phyloP scores from a whole-genome alignment of 53 echinoderm and acorn worm species.

The Holothuria leucospilota region DNA sequence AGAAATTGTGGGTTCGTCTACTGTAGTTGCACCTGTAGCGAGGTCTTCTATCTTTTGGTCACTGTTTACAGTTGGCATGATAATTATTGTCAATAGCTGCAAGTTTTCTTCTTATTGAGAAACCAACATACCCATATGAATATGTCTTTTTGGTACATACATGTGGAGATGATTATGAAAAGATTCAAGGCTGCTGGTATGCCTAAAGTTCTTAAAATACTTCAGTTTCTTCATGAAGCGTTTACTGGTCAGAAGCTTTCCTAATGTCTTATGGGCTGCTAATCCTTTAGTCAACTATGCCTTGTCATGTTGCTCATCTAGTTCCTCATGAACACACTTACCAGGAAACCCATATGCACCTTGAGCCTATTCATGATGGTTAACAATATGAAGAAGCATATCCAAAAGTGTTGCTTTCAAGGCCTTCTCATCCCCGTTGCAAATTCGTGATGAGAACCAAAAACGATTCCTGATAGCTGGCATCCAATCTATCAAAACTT shows the following conservation, averaged over 20 bases:
- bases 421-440: not conserved
- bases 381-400: conserved; percentile 9
- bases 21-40: conserved; percentile 31
- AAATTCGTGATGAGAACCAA: conserved; percentile 6
- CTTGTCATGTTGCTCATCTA: conserved; percentile 8
- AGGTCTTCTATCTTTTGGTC: conserved; percentile 44
- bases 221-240: conserved; percentile 20
- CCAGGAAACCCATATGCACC: conserved; percentile 21
- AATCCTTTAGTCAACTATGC: conserved; percentile 16
- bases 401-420: conserved; percentile 31
- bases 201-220: conserved; percentile 11
- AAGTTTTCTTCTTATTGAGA: conserved; percentile 25
- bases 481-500: not conserved
- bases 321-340: conserved; percentile 4
- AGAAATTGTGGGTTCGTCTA: conserved; percentile 30
- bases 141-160: conserved; percentile 30
- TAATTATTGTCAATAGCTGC: conserved; percentile 54
- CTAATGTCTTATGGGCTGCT: not conserved
- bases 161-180: conserved; percentile 41
- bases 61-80: conserved; percentile 37
- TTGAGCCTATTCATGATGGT: conserved; percentile 22
- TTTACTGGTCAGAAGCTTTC: conserved; percentile 7
- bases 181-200: conserved; percentile 11
- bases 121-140: conserved; percentile 30
- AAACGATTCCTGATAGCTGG: conserved; percentile 32